Evolutionary conservation across 2,113 vertebrate species (phyloP), one percentile per base, ranked within the genome.

Genomic region (Lipotes vexillifer): DNA sequence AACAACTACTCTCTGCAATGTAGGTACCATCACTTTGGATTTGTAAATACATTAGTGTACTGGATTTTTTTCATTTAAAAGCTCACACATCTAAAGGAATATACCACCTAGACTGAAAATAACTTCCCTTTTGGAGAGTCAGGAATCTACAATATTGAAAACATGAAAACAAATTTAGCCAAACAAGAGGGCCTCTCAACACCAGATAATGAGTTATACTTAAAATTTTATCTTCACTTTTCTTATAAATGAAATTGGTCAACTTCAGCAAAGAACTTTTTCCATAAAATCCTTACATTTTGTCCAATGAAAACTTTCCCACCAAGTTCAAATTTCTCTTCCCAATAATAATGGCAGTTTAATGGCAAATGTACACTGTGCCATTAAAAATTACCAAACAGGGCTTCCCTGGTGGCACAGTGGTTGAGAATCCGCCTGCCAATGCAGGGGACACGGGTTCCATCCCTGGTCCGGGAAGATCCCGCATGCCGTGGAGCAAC

Each of bases 251-350:
- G 6, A 95, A 84, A 95, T 33, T 15, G 44, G 78, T 82, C 85
- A 90, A 84, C 33, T 93, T 96, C 52, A 83, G 74, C 63, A 87
- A 95, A 59, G 33, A 94, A 61, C 10, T 49, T 88, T 83, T 55
- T 41, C 55, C 38, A 80, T 9, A 71, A 63, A 85, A 25, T 66
- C 49, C 52, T 97, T 68, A 23, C 25, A 33, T 20, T 44, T 90
- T 95, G 83, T 55, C 63, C 31, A 78, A 83, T 86, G 55, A 96
- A 97, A 97, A 88, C 41, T 94, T 83, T 36, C 92, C 41, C 57
- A 65, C 27, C 27, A 55, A 87, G 52, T 4, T 93, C 13, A 31
- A 88, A 21, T 38, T 66, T 77, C 38, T 88, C 33, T 89, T 77
- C 38, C 55, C 33, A 87, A 78, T 29, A 33, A 92, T 10, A 13